These are phyloP conservation scores for Rhabdophis nuchalis DNA, from an alignment of 2,797 vertebrate genomes.

Conservation along the genomic window DNA sequence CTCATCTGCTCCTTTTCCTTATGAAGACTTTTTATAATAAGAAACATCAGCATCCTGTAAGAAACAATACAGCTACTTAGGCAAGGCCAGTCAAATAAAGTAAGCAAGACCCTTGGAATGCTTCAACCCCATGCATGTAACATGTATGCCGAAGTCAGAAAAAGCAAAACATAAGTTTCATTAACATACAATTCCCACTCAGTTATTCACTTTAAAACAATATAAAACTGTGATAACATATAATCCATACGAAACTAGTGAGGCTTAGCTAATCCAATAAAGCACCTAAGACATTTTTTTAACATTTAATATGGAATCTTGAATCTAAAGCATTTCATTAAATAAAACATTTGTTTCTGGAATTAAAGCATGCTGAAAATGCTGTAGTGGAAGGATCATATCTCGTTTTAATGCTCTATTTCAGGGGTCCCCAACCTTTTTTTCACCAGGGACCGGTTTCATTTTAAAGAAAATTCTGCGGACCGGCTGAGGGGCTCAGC, in stretches of 20 bases:
- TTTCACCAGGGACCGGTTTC: no score
- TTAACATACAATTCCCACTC: not conserved
- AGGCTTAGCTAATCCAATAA: not conserved
- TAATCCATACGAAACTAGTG: not conserved
- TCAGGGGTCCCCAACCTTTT: no score
- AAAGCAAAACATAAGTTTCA: not conserved
- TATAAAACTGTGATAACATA: not conserved
- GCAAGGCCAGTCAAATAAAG: not conserved
- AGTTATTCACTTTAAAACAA: not conserved
- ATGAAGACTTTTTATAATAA: constrained; percentile 75
- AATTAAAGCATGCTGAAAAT: not conserved
- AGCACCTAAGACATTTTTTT: not conserved
- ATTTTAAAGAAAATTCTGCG: no score
- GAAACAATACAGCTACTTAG: constrained; percentile 39
- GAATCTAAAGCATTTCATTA: not conserved
- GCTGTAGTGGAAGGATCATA: not conserved
- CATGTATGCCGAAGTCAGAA: rapidly evolving
- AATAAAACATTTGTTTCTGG: not conserved
- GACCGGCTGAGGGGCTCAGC: no score
- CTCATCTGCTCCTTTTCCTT: not conserved
- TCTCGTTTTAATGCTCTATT: not conserved
- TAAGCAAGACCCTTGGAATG: not conserved
- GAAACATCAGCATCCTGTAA: constrained; percentile 84
- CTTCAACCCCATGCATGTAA: not conserved
- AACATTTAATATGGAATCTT: not conserved